Conservation (phyloP, 2,888 invertebrate genomes). For the Anagyrus pseudococci region DNA sequence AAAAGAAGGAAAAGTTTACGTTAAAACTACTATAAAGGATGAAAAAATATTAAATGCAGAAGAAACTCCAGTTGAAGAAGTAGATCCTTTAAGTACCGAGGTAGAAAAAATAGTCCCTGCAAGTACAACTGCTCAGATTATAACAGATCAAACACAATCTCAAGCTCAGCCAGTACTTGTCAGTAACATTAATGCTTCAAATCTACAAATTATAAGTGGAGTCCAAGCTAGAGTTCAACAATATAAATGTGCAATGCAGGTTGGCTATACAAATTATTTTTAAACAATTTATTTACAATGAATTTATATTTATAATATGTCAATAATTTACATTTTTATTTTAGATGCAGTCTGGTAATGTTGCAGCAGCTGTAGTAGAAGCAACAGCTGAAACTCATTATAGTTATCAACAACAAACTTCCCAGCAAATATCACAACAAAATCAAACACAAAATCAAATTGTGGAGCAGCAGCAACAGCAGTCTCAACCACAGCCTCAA, state of each 20-base stretch:
- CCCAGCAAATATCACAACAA: conserved; percentile 55
- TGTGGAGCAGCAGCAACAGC: conserved; percentile 47
- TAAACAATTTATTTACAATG: not conserved
- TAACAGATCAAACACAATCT: conserved; percentile 40
- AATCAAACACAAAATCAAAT: conserved; percentile 56
- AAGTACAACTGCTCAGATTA: conserved; percentile 42
- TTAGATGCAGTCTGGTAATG: conserved; percentile 58
- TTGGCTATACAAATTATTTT: conserved; percentile 35
- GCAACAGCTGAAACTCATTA: conserved; percentile 60
- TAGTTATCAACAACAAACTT: conserved; percentile 59
- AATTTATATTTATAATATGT: not conserved
- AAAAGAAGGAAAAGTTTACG: conserved; percentile 68
- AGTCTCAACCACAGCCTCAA: conserved; percentile 43
- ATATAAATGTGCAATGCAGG: conserved; percentile 63
- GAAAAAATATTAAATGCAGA: conserved; percentile 47
- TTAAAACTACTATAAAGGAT: conserved; percentile 55
- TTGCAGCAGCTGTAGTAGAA: conserved; percentile 60
- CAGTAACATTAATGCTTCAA: conserved; percentile 58
- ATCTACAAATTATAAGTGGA: conserved; percentile 62
- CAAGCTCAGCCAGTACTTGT: conserved; percentile 57
- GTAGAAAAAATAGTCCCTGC: conserved; percentile 44
- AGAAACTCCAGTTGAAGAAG: conserved; percentile 42
- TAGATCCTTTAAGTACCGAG: conserved; percentile 49
- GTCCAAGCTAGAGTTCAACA: conserved; percentile 61
- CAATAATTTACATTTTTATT: conserved; percentile 17